Evolutionary conservation across 2,797 vertebrate genomes (phyloP).

Genomic region (Catostomus latipinnis): DNA sequence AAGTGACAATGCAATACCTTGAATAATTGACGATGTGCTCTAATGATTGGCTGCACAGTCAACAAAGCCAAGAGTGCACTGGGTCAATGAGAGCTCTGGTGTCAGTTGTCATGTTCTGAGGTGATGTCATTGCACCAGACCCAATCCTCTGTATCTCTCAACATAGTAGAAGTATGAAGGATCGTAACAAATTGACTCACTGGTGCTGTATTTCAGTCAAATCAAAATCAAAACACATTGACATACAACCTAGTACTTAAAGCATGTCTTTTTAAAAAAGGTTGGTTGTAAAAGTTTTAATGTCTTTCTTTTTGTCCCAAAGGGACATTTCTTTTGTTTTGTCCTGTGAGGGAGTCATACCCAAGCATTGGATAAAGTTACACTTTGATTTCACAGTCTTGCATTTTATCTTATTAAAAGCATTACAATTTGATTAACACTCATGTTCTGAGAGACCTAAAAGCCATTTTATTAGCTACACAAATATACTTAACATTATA

Average conservation of each 20-base stretch:
- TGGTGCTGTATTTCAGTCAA: neutral
- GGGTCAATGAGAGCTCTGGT: constrained; percentile 60
- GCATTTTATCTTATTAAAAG: constrained; percentile 41
- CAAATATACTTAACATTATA: too few relatives aligned
- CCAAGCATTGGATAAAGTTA: constrained; percentile 24
- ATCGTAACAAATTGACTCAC: neutral
- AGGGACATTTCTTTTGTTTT: neutral
- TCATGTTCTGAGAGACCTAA: too few relatives aligned
- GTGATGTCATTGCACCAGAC: constrained; percentile 61
- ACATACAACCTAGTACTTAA: neutral
- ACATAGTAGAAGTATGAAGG: constrained; percentile 10
- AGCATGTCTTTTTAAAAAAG: neutral
- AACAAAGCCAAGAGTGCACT: constrained; percentile 61
- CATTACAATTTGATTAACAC: constrained; percentile 16
- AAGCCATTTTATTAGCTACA: too few relatives aligned
- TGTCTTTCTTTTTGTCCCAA: constrained; percentile 1
- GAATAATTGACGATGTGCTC: constrained; percentile 65
- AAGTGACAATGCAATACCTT: constrained; percentile 60
- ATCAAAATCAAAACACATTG: neutral
- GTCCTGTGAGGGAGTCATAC: neutral
- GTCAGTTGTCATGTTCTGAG: constrained; percentile 59
- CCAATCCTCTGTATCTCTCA: constrained; percentile 37
- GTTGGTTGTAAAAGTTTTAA: too few relatives aligned
- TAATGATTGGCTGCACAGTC: constrained; percentile 66
- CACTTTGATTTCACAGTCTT: constrained; percentile 15